Evolutionary conservation across 2,113 vertebrate genomes (phyloP).

Genomic region (Antechinus stuartii): DNA sequence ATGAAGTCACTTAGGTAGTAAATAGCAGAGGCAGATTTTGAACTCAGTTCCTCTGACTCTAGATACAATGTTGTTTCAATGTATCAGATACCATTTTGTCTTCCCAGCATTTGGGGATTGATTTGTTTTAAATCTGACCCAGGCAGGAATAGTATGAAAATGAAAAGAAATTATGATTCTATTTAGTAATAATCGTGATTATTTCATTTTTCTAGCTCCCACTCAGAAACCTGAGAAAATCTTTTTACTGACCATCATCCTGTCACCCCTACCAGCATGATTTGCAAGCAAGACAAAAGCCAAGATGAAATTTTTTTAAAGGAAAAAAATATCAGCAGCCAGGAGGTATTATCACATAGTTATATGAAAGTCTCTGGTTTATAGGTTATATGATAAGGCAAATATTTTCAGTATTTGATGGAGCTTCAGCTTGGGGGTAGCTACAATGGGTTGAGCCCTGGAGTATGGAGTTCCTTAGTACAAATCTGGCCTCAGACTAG

Average conservation of each 20-base stretch:
- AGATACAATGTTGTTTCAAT: background rate
- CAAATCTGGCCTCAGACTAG: too few relatives aligned
- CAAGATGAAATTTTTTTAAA: background rate
- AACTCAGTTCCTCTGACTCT: background rate
- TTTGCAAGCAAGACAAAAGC: background rate
- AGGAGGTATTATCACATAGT: background rate
- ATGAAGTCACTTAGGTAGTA: background rate
- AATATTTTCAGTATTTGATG: background rate
- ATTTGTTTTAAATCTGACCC: background rate
- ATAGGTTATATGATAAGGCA: background rate
- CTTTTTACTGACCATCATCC: background rate
- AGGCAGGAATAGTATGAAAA: background rate
- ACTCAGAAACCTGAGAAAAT: background rate
- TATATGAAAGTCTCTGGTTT: background rate
- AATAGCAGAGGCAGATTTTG: background rate
- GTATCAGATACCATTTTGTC: background rate
- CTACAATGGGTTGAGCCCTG: too few relatives aligned
- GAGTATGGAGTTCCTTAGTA: too few relatives aligned
- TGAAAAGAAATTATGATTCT: background rate
- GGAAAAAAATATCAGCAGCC: background rate
- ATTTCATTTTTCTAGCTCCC: background rate
- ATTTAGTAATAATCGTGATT: background rate
- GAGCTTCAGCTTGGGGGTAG: background rate
- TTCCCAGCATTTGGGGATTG: background rate
- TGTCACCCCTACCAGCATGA: background rate